Evolutionary conservation across 2,888 invertebrate species (phyloP).

Genomic region (Eurytoma californica): DNA sequence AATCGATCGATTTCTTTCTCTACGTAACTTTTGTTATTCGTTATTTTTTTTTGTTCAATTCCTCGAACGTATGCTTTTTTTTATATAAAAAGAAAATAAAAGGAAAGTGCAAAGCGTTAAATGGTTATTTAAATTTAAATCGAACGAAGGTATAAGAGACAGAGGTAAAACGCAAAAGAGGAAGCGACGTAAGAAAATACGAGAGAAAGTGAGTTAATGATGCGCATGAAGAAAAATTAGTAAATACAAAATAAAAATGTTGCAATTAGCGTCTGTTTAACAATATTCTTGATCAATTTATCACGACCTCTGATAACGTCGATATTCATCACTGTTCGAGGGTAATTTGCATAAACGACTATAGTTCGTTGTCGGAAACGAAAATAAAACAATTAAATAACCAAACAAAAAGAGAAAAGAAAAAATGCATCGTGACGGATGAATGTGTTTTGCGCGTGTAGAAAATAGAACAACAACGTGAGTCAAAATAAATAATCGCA

Average conservation of each 20-base stretch:
- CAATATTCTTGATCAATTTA: conserved; percentile 12
- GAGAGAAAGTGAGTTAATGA: neutral
- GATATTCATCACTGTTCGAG: conserved; percentile 20
- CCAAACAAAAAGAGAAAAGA: neutral
- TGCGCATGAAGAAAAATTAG: neutral
- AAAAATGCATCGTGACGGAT: conserved; percentile 48
- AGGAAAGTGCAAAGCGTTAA: too few relatives aligned
- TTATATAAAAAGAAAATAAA: conserved; percentile 13
- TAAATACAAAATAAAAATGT: conserved; percentile 21
- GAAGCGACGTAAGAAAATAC: conserved; percentile 29
- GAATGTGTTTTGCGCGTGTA: conserved; percentile 5
- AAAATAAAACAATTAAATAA: neutral
- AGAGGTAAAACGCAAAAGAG: conserved; percentile 19
- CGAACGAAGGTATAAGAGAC: conserved; percentile 9
- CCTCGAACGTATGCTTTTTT: conserved; percentile 17
- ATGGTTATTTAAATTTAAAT: conserved; percentile 26
- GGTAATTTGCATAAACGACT: neutral
- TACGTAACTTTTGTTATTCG: conserved; percentile 26
- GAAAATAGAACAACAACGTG: conserved; percentile 31
- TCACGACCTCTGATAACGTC: neutral
- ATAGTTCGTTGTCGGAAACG: conserved; percentile 7
- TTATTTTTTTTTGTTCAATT: conserved; percentile 27
- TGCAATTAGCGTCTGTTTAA: neutral
- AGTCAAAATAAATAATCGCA: conserved; percentile 31
- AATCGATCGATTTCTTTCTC: conserved; percentile 47